A percentile compares a stretch with the other conserved stretches of the same genome.
phyloP scores from a whole-genome alignment of 2,113 vertebrate genomes.

The Phaetusa simplex region DNA sequence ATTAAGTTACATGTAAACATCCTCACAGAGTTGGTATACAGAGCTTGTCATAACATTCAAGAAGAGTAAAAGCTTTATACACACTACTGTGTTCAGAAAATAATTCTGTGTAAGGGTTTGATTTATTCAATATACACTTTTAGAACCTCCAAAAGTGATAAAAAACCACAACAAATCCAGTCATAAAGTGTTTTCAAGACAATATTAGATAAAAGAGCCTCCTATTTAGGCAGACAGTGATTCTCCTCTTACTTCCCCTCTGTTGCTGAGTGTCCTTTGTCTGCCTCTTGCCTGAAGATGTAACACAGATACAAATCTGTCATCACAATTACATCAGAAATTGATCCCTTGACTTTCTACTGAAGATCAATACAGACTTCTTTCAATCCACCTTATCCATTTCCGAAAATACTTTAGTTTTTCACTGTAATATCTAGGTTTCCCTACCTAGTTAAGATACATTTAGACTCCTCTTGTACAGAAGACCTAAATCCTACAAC shows the following conservation, averaged over 20 bases:
- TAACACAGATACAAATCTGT: not conserved
- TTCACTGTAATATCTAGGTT: not conserved
- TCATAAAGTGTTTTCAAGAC: not conserved
- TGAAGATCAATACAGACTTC: not conserved
- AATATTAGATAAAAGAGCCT: not conserved
- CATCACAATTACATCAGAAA: conserved; percentile 8
- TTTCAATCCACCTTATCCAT: not conserved
- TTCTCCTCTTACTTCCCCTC: not conserved
- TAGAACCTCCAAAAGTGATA: not conserved
- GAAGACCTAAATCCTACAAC: not conserved
- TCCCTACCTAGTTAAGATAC: not conserved
- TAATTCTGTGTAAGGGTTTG: not conserved
- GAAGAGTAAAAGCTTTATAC: conserved; percentile 16
- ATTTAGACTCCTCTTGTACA: not conserved
- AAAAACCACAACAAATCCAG: not conserved
- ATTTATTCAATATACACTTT: conserved; percentile 8
- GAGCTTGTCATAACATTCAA: conserved; percentile 1
- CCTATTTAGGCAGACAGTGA: not conserved
- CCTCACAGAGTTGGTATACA: conserved; percentile 1
- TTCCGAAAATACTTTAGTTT: not conserved
- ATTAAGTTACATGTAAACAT: conserved; percentile 63
- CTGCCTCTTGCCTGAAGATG: not conserved
- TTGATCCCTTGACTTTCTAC: not conserved
- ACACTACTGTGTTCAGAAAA: not conserved
- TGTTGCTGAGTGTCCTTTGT: not conserved